A percentile compares a stretch with the other conserved stretches of the same genome.
Evolutionary conservation across 2,797 vertebrate genomes (phyloP).

Genomic region (Gastrophryne carolinensis): DNA sequence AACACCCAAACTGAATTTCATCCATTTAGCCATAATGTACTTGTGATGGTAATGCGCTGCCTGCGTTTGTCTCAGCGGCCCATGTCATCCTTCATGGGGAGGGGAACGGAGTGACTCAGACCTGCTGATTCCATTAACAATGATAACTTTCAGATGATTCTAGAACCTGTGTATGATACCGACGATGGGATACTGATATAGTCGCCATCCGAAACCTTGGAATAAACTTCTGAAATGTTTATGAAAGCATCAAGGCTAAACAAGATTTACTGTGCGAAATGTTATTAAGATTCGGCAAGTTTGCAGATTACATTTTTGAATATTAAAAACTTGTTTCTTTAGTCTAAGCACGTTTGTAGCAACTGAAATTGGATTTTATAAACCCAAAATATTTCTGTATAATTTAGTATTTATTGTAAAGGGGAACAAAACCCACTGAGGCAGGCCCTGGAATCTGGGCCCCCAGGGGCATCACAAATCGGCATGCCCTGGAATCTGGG

Average conservation of each 20-base stretch:
- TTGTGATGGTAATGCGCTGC: slow-evolving; percentile 22
- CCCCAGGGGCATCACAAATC: too few relatives aligned
- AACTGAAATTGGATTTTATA: background rate
- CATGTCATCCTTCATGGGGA: background rate
- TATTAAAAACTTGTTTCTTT: background rate
- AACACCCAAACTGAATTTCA: slow-evolving; percentile 29
- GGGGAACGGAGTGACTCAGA: background rate
- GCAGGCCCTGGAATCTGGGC: too few relatives aligned
- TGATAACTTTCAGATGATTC: slow-evolving; percentile 32
- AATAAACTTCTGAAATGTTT: slow-evolving; percentile 19
- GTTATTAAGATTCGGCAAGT: background rate
- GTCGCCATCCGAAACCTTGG: background rate
- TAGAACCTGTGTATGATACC: slow-evolving; percentile 3
- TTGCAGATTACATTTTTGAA: background rate
- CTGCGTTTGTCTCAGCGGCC: background rate
- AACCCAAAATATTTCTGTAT: background rate
- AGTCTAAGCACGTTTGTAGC: background rate
- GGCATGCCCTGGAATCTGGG: too few relatives aligned
- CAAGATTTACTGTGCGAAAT: slow-evolving; percentile 23
- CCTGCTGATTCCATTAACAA: slow-evolving; percentile 36
- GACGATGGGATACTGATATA: background rate
- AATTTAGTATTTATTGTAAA: background rate
- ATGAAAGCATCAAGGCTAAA: slow-evolving; percentile 27
- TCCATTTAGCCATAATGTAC: slow-evolving; percentile 14
- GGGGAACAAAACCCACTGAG: too few relatives aligned